Evolutionary conservation across 2,888 invertebrate genomes (phyloP).

Genomic region (Himalopsyche kuldschensis): DNA sequence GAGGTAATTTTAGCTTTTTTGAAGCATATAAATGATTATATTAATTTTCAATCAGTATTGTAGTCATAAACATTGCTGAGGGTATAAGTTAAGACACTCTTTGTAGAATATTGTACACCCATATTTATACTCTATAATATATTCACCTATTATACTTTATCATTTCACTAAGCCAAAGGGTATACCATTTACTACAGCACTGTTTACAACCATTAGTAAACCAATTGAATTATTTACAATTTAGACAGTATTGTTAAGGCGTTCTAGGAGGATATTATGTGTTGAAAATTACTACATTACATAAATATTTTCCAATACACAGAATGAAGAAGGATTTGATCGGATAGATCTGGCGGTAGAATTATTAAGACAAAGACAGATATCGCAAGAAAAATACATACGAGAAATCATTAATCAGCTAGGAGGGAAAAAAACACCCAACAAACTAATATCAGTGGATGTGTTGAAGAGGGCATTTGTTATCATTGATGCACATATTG

Average conservation of each 20-base stretch:
- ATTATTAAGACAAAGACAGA: conserved; percentile 52
- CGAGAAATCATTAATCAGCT: conserved; percentile 52
- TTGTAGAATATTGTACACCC: too few species aligned
- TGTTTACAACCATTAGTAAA: not conserved
- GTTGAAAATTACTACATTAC: not conserved
- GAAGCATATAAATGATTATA: not conserved
- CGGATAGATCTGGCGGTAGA: conserved; percentile 53
- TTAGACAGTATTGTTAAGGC: too few species aligned
- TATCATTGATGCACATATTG: conserved; percentile 54
- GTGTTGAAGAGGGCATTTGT: conserved; percentile 52
- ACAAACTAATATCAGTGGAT: conserved; percentile 47
- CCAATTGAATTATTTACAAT: too few species aligned
- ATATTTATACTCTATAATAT: too few species aligned
- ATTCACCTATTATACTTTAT: too few species aligned
- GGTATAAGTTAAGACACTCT: too few species aligned
- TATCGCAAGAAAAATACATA: conserved; percentile 55
- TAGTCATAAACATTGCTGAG: not conserved
- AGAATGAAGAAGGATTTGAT: conserved; percentile 58
- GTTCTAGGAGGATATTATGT: too few species aligned
- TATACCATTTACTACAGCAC: too few species aligned
- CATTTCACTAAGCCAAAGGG: too few species aligned
- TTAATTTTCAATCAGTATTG: not conserved
- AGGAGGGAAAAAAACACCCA: conserved; percentile 45
- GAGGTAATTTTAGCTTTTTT: conserved; percentile 45
- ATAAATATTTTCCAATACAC: not conserved